A percentile compares a stretch with the other conserved stretches of the same genome.
Conservation (phyloP, 2,113 vertebrate genomes). For the Microtus montanus region DNA sequence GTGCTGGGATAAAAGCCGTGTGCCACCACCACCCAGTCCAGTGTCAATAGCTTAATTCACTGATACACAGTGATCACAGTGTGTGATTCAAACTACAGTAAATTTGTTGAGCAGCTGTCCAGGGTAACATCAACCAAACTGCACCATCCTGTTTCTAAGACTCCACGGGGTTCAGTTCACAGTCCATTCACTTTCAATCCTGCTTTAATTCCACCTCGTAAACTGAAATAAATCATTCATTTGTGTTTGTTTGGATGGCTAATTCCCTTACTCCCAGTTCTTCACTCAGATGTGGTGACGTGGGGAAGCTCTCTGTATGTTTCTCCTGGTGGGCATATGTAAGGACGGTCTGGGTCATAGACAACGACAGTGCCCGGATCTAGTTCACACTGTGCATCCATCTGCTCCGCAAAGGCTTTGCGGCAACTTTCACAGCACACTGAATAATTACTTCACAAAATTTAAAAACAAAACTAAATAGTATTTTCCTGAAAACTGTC, state of each 20-base stretch:
- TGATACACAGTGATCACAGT: background rate
- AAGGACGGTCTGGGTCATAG: background rate
- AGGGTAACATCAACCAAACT: background rate
- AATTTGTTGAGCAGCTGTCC: background rate
- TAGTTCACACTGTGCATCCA: background rate
- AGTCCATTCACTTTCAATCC: background rate
- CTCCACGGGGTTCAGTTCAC: background rate
- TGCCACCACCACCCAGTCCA: rapidly evolving
- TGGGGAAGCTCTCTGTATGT: background rate
- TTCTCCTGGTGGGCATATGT: background rate
- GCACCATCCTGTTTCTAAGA: background rate
- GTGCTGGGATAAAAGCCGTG: background rate
- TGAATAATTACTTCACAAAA: background rate
- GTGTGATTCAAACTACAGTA: background rate
- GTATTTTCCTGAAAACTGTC: background rate
- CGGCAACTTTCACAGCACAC: background rate
- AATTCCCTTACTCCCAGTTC: conserved; percentile 10
- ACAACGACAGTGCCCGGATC: background rate
- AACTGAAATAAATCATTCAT: background rate
- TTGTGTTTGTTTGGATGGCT: background rate
- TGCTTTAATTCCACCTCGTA: background rate
- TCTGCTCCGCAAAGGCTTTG: background rate
- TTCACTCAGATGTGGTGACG: background rate
- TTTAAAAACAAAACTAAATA: conserved; percentile 25
- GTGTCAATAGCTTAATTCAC: background rate